phyloP scores from a whole-genome alignment of 1,140 invertebrate species.

The Delia radicum region DNA sequence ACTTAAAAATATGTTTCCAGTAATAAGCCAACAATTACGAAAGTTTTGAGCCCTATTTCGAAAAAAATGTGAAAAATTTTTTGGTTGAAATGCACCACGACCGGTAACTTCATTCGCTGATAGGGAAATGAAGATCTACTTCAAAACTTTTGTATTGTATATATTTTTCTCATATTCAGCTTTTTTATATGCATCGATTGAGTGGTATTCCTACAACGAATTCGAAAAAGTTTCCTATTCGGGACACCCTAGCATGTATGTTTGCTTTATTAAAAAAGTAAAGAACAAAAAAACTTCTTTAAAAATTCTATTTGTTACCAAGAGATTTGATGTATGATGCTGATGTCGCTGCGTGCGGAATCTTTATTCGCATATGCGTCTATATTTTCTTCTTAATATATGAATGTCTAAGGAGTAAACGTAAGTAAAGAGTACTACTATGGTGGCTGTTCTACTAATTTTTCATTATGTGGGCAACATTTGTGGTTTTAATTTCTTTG shows the following conservation, averaged over 20 bases:
- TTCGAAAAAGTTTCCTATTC: no score
- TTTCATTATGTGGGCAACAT: constrained; percentile 25
- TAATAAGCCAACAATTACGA: no score
- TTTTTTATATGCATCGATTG: no score
- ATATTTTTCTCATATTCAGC: no score
- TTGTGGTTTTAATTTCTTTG: constrained; percentile 26
- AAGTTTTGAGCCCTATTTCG: no score
- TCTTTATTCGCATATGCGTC: constrained; percentile 3
- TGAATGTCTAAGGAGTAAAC: not conserved
- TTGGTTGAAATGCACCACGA: no score
- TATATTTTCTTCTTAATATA: not conserved
- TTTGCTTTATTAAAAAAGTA: not conserved
- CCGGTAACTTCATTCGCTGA: no score
- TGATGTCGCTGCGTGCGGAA: constrained; percentile 1
- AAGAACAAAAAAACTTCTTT: not conserved
- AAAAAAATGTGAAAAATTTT: no score
- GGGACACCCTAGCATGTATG: not conserved
- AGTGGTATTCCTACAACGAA: no score
- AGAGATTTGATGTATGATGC: constrained; percentile 23
- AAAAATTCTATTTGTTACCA: constrained; percentile 25
- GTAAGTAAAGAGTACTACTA: not conserved
- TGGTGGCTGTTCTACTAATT: constrained; percentile 24
- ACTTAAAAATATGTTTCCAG: no score
- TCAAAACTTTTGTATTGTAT: no score
- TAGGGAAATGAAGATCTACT: no score